Evolutionary conservation across 2,888 invertebrate species (phyloP).

Genomic region (Volucella inanis): DNA sequence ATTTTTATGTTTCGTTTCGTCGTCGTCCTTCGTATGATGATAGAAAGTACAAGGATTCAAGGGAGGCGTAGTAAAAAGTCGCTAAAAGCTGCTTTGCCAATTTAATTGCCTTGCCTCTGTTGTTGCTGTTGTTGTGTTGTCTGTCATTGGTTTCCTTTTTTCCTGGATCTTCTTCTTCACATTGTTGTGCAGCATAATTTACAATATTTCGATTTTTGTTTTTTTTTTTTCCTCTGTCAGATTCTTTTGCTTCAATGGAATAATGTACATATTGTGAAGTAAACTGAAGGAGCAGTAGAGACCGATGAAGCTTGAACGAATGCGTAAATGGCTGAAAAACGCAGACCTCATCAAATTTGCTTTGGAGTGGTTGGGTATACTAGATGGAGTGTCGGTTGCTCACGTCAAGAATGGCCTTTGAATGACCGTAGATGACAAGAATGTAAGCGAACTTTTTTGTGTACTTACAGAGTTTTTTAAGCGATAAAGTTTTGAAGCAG

Average conservation of each 20-base stretch:
- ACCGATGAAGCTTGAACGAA: neutral
- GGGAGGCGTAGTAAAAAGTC: slow-evolving; percentile 21
- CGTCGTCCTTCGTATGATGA: slow-evolving; percentile 15
- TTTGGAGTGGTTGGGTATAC: neutral
- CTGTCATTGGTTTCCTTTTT: slow-evolving; percentile 24
- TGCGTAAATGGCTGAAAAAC: slow-evolving; percentile 10
- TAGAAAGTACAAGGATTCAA: slow-evolving; percentile 9
- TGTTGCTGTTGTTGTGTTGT: slow-evolving; percentile 26
- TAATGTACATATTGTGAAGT: slow-evolving; percentile 36
- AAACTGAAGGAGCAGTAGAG: slow-evolving; percentile 23
- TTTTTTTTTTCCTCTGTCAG: neutral
- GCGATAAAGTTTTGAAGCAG: too few relatives aligned
- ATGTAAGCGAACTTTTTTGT: too few relatives aligned
- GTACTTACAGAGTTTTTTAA: too few relatives aligned
- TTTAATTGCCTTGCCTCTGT: slow-evolving; percentile 61
- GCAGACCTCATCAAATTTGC: slow-evolving; percentile 15
- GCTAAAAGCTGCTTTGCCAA: slow-evolving; percentile 39
- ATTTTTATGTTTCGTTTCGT: neutral
- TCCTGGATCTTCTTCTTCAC: neutral
- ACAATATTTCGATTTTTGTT: neutral
- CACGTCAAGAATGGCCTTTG: too few relatives aligned
- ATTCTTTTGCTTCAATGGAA: slow-evolving; percentile 14
- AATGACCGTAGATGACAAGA: too few relatives aligned
- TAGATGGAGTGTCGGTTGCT: neutral
- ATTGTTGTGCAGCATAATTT: slow-evolving; percentile 18